Conservation (phyloP, 2,113 vertebrate genomes). For the Labeo rohita region DNA sequence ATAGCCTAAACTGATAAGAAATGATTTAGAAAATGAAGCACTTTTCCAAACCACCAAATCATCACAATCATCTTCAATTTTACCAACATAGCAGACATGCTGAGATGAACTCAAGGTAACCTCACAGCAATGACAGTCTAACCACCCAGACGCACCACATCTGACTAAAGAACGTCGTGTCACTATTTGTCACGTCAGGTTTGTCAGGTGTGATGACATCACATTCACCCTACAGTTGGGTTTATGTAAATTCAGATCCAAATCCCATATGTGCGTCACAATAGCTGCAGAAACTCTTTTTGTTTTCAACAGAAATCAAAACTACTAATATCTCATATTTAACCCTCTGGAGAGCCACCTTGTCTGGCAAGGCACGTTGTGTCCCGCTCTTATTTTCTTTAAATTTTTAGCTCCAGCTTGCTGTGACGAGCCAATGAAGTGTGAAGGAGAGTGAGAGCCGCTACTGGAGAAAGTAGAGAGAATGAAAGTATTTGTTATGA, state of each 20-base stretch:
- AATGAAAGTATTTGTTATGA: constrained; percentile 59
- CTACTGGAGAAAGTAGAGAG: neutral
- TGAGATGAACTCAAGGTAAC: constrained; percentile 9
- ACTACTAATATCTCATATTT: constrained; percentile 13
- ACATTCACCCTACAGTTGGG: neutral
- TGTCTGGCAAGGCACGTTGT: neutral
- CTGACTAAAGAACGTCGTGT: neutral
- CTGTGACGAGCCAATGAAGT: neutral
- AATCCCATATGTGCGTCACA: constrained; percentile 12
- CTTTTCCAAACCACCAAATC: neutral
- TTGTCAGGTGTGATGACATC: constrained; percentile 6
- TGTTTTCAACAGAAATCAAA: neutral
- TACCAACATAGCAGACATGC: constrained; percentile 1
- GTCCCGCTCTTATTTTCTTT: neutral
- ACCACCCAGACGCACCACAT: neutral
- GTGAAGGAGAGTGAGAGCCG: constrained; percentile 34
- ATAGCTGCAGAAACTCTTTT: neutral
- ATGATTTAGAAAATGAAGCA: neutral
- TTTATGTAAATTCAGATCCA: neutral
- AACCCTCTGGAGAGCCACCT: neutral
- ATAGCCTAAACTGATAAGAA: neutral
- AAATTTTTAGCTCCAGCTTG: neutral
- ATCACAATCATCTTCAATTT: constrained; percentile 9
- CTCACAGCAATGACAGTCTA: neutral
- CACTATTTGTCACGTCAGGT: neutral